phyloP scores from a whole-genome alignment of 2,113 vertebrate species.

The Rallus limicola region DNA sequence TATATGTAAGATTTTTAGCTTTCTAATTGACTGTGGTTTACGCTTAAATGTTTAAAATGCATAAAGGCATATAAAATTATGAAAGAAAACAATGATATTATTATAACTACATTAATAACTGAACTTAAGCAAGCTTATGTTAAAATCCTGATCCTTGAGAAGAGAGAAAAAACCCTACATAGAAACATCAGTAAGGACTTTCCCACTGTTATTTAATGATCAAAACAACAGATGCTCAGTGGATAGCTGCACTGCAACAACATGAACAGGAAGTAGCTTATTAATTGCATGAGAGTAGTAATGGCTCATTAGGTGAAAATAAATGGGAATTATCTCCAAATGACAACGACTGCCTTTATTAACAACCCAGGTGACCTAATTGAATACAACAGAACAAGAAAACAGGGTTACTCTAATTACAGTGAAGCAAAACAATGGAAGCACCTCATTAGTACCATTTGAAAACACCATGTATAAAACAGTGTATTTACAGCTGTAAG shows the following conservation, averaged over 20 bases:
- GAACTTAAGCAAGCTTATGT: background rate
- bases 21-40: background rate
- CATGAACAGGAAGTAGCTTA: slow-evolving; percentile 35
- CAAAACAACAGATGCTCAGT: slow-evolving; percentile 9
- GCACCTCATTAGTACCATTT: background rate
- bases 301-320: slow-evolving; percentile 53
- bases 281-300: slow-evolving; percentile 26
- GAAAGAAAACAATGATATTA: background rate
- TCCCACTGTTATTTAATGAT: slow-evolving; percentile 29
- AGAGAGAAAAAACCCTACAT: background rate
- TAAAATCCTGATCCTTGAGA: background rate
- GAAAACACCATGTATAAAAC: background rate
- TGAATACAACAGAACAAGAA: slow-evolving; percentile 5
- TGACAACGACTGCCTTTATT: slow-evolving; percentile 33
- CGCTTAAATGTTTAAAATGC: background rate
- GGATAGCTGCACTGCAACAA: background rate
- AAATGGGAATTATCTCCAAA: slow-evolving; percentile 46
- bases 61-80: background rate
- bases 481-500: background rate
- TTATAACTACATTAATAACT: background rate
- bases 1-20: background rate
- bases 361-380: slow-evolving; percentile 45
- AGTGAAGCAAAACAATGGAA: slow-evolving; percentile 10
- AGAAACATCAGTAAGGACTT: background rate
- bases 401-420: slow-evolving; percentile 27